A percentile compares a stretch with the other conserved stretches of the same genome.
These are phyloP conservation scores for Eupithecia centaureata DNA, from an alignment of 2,888 invertebrate species.

Conservation along the genomic window DNA sequence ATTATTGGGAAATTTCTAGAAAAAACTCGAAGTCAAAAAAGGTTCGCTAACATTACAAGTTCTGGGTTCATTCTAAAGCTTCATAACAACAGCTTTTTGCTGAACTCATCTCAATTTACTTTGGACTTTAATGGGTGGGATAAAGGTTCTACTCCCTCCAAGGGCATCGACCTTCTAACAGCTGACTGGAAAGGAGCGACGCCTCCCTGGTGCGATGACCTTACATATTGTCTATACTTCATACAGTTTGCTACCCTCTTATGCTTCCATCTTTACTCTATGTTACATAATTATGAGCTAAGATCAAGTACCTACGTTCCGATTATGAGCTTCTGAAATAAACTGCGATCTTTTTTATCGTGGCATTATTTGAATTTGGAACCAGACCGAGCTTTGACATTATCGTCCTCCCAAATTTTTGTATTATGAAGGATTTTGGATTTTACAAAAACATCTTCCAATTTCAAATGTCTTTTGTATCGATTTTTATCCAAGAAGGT, in stretches of 20 bases:
- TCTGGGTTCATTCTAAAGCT: slow-evolving; percentile 14
- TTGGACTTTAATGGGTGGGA: slow-evolving; percentile 46
- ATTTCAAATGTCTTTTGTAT: background rate
- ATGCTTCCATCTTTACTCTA: slow-evolving; percentile 14
- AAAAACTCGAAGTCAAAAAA: background rate
- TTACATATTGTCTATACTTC: slow-evolving; percentile 41
- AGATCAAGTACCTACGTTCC: slow-evolving; percentile 62
- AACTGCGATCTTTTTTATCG: background rate
- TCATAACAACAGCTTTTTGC: slow-evolving; percentile 35
- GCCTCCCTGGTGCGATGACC: slow-evolving; percentile 67
- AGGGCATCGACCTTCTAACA: slow-evolving; percentile 71
- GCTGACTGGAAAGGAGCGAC: slow-evolving; percentile 67
- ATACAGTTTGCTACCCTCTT: slow-evolving; percentile 19
- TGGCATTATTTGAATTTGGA: background rate
- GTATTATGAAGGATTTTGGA: background rate
- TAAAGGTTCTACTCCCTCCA: slow-evolving; percentile 47
- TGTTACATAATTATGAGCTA: slow-evolving; percentile 30
- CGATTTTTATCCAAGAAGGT: background rate
- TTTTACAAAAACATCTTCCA: background rate
- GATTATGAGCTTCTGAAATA: background rate
- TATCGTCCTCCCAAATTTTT: background rate
- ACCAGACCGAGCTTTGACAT: background rate
- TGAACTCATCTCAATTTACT: slow-evolving; percentile 46
- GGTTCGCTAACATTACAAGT: background rate
- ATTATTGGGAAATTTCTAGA: background rate